A percentile compares a stretch with the other conserved stretches of the same genome.
These are phyloP conservation scores for Aplidium turbinatum DNA, from an alignment of 23 tunicate genomes.

Conservation along the genomic window DNA sequence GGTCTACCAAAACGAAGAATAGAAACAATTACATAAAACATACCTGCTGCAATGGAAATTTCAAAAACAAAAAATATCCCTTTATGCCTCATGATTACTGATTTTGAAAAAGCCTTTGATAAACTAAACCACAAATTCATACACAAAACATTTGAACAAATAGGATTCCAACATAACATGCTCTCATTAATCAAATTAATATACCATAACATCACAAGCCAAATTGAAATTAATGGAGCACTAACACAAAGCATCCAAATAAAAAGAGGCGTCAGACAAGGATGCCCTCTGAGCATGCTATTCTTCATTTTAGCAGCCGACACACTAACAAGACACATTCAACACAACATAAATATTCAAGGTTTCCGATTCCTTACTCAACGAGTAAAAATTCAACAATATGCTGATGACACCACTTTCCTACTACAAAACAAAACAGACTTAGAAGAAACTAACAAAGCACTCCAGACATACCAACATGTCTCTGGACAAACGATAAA, in stretches of 20 bases:
- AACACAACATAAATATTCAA: neutral
- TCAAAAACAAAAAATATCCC: no score
- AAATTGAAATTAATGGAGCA: constrained; percentile 20
- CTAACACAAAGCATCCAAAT: neutral
- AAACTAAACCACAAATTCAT: no score
- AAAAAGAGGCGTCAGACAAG: constrained; percentile 45
- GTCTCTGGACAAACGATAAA: constrained; percentile 33
- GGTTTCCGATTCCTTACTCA: constrained; percentile 2
- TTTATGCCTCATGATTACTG: no score
- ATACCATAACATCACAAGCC: no score
- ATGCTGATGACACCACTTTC: constrained; percentile 40
- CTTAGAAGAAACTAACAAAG: neutral
- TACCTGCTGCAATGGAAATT: no score
- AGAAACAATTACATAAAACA: no score
- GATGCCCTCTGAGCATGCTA: constrained; percentile 57
- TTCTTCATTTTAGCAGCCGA: constrained; percentile 16
- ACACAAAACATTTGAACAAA: no score
- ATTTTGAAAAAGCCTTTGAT: no score
- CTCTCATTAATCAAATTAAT: no score
- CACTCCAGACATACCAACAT: neutral
- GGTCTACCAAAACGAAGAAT: no score
- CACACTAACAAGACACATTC: constrained; percentile 13
- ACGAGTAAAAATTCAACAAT: constrained; percentile 27
- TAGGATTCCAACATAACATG: no score
- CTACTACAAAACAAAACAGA: neutral